Conservation (phyloP, 2,888 invertebrate genomes). For the Hydrotaea cyrtoneurina region DNA sequence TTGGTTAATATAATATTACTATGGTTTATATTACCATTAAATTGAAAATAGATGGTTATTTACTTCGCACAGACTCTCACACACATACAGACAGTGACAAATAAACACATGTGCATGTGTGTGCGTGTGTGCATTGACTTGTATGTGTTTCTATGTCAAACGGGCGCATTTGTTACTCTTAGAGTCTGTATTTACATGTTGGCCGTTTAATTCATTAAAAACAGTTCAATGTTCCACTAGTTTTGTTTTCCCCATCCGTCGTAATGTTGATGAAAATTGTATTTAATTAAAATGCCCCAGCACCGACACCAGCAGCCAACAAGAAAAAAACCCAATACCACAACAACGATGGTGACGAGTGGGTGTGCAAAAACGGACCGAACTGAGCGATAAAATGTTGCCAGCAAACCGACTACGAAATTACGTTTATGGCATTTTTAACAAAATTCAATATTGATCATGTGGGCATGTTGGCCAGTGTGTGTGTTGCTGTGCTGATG, state of each 20-base stretch:
- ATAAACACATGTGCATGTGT: too few relatives aligned
- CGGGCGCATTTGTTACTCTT: not conserved
- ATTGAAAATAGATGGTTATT: not conserved
- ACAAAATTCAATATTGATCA: slow-evolving; percentile 53
- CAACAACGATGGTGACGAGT: slow-evolving; percentile 2
- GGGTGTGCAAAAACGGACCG: slow-evolving; percentile 4
- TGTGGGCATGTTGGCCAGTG: not conserved
- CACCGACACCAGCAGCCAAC: not conserved
- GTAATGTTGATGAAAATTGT: slow-evolving; percentile 47
- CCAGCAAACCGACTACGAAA: slow-evolving; percentile 37
- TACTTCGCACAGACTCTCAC: not conserved
- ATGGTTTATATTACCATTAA: too few relatives aligned
- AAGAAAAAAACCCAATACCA: not conserved
- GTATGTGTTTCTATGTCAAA: not conserved
- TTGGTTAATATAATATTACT: too few relatives aligned
- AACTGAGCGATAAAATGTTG: slow-evolving; percentile 16
- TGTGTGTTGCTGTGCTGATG: slow-evolving; percentile 14
- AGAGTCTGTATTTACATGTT: slow-evolving; percentile 46
- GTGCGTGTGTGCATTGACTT: too few relatives aligned
- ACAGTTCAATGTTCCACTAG: slow-evolving; percentile 41
- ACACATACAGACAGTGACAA: not conserved
- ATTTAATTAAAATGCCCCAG: slow-evolving; percentile 56
- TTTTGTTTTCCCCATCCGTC: not conserved
- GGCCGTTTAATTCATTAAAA: slow-evolving; percentile 47
- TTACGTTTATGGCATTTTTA: slow-evolving; percentile 46